A percentile compares a stretch with the other conserved stretches of the same genome.
Evolutionary conservation across 2,888 invertebrate species (phyloP).

Genomic region (Glaucopsyche alexis): DNA sequence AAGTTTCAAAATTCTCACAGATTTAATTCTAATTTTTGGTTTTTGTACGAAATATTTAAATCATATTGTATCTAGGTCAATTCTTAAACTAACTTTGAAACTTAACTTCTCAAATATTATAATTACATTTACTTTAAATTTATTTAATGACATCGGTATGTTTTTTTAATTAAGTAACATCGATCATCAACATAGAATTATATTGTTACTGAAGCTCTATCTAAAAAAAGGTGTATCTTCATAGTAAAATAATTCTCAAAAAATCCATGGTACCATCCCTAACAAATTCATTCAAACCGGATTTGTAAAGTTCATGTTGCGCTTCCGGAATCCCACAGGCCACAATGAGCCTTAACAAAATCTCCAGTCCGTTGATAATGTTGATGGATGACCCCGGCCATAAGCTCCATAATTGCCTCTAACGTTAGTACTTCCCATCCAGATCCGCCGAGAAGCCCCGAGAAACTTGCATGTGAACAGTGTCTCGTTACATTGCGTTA

Average conservation of each 20-base stretch:
- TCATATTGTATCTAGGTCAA: too few relatives aligned
- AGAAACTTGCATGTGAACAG: not conserved
- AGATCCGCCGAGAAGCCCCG: not conserved
- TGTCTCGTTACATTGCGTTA: too few relatives aligned
- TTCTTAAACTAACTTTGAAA: too few relatives aligned
- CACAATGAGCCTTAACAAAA: constrained; percentile 24
- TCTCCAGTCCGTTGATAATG: constrained; percentile 24
- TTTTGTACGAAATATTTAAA: not conserved
- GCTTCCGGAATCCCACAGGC: constrained; percentile 16
- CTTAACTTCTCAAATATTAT: too few relatives aligned
- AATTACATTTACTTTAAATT: too few relatives aligned
- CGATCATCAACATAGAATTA: too few relatives aligned
- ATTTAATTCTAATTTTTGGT: not conserved
- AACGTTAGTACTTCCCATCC: not conserved
- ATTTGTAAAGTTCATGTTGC: not conserved
- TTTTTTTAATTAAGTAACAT: too few relatives aligned
- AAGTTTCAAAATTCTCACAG: not conserved
- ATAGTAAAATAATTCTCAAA: too few relatives aligned
- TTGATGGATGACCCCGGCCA: constrained; percentile 27
- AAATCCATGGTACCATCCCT: not conserved
- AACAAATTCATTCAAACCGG: not conserved
- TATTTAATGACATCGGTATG: too few relatives aligned
- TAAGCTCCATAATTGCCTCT: constrained; percentile 25
- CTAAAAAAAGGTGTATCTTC: too few relatives aligned
- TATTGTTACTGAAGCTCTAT: too few relatives aligned